Evolutionary conservation across 2,888 invertebrate genomes (phyloP).

Genomic region (Mesorhabditis sp.): DNA sequence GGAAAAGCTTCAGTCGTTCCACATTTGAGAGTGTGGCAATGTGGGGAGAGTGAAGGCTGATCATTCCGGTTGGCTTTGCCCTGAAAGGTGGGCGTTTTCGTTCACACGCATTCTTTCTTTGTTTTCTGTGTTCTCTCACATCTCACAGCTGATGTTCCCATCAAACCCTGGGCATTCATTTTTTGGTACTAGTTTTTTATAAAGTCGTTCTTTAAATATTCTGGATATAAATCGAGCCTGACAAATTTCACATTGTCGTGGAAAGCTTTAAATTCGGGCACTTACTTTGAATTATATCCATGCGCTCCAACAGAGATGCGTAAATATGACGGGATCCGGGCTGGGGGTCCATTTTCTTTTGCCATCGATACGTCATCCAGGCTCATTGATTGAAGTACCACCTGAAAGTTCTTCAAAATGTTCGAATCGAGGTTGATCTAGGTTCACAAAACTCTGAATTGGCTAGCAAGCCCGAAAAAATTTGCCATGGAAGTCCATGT

Average conservation of each 20-base stretch:
- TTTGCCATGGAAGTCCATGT: neutral
- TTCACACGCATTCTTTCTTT: too few species aligned
- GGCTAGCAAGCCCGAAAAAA: neutral
- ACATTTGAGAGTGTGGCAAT: neutral
- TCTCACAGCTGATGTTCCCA: too few species aligned
- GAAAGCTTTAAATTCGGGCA: too few species aligned
- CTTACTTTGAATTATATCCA: neutral
- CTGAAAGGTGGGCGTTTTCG: too few species aligned
- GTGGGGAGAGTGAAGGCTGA: too few species aligned
- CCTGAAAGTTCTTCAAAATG: neutral
- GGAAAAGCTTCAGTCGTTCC: neutral
- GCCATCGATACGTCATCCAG: neutral
- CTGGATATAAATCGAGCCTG: too few species aligned
- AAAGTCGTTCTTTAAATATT: too few species aligned
- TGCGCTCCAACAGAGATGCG: neutral
- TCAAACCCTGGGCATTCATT: too few species aligned
- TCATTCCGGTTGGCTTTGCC: too few species aligned
- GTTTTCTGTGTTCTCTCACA: too few species aligned
- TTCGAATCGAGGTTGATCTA: neutral
- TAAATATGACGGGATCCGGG: neutral
- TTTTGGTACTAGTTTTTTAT: too few species aligned
- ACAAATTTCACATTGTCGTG: too few species aligned
- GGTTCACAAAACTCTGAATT: neutral
- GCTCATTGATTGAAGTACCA: neutral
- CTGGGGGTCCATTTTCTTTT: neutral